Evolutionary conservation across 1,140 invertebrate species (phyloP), one percentile per base, ranked within the genome.

Genomic region (Papilio glaucus): DNA sequence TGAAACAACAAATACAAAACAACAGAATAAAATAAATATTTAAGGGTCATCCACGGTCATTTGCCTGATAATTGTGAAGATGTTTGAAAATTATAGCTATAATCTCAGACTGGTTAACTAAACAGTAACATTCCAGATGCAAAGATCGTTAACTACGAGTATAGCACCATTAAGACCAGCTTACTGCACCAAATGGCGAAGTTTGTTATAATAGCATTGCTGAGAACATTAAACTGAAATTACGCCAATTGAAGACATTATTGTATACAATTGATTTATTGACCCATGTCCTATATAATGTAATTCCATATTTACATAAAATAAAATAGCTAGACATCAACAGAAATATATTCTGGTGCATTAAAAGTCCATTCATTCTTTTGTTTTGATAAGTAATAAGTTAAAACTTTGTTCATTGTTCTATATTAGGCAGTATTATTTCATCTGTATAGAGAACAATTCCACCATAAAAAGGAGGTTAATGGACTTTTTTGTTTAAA

Each of bases 401-500:
- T n/a, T n/a, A 45, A 6, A 45, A 45, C 42, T 45, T n/a, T n/a
- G n/a, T 18, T 7, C 2, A 15, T 45, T 7, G n/a, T 18, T 13
- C 7, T 45, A 15, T 13, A 15, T 15, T 1, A 45, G 42, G n/a
- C 42, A 45, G n/a, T 45, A 15, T n/a, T n/a, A 45, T 45, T 45
- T 45, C n/a, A 45, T 45, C 42, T 45, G n/a, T 45, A 45, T 45
- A 15, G n/a, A 45, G 21, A 49, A 49, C 21, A 49, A 18, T 49
- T 21, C 45, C 45, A 9, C 45, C 18, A 49, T 49, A 49, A 49
- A 49, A 49, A 49, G 18, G 9, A 49, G 45, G 45, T 49, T 18
- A 49, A 49, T 49, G 18, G 45, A 21, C 45, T 7, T 49, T 49
- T 49, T 21, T 21, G 45, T 49, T 49, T 9, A 21, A 49, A 49